These are phyloP conservation scores for Machimus atricapillus DNA, from an alignment of 2,888 invertebrate species.

Conservation along the genomic window DNA sequence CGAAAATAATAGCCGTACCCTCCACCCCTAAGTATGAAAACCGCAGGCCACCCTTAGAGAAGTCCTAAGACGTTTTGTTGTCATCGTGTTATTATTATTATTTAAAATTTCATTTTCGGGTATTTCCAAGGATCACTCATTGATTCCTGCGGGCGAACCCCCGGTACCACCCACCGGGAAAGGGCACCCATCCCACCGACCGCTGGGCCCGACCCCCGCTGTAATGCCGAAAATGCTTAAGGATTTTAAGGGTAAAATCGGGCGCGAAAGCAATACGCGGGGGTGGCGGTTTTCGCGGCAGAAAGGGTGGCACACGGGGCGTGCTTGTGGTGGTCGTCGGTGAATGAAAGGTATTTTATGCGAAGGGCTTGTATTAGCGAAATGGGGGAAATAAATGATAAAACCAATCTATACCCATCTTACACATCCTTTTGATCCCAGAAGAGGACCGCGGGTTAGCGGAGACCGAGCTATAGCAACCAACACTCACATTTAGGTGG, in stretches of 20 bases:
- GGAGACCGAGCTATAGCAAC: background rate
- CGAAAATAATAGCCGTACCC: slow-evolving; percentile 14
- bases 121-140: slow-evolving; percentile 24
- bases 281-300: background rate
- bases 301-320: background rate
- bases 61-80: slow-evolving; percentile 11
- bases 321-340: background rate
- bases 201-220: background rate
- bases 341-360: slow-evolving; percentile 1
- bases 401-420: slow-evolving; percentile 33
- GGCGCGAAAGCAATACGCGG: slow-evolving; percentile 13
- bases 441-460: background rate
- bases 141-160: slow-evolving; percentile 3
- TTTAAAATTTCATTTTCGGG: slow-evolving; percentile 36
- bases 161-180: background rate
- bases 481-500: background rate
- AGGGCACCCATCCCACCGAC: background rate
- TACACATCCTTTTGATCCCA: background rate
- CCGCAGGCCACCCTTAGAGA: background rate
- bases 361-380: slow-evolving; percentile 6
- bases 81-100: slow-evolving; percentile 34
- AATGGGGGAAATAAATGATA: slow-evolving; percentile 32
- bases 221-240: background rate
- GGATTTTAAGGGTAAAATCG: background rate
- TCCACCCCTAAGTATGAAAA: background rate